A percentile compares a stretch with the other conserved stretches of the same genome.
These are phyloP conservation scores for Silurus lanzhouensis DNA, from an alignment of 2,797 vertebrate species.

Conservation along the genomic window DNA sequence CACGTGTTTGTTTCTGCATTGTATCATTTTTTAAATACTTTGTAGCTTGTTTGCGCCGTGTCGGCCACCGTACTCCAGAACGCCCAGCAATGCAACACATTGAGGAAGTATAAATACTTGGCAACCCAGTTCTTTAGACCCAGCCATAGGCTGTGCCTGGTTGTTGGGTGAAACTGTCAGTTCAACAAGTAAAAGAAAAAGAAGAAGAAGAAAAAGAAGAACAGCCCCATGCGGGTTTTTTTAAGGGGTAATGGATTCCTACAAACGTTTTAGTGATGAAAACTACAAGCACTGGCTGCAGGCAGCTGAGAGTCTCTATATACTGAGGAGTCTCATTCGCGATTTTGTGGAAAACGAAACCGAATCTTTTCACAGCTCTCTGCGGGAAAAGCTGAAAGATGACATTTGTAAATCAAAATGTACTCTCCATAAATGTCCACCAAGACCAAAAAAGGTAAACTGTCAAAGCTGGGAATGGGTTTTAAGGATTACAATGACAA, in stretches of 20 bases:
- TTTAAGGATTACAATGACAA: no score
- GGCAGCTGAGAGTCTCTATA: slow-evolving; percentile 54
- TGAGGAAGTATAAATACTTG: background rate
- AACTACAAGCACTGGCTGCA: slow-evolving; percentile 65
- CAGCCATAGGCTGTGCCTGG: background rate
- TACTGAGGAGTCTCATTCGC: slow-evolving; percentile 47
- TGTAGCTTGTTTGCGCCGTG: background rate
- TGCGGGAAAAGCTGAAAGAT: background rate
- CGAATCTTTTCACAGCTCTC: slow-evolving; percentile 51
- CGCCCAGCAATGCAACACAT: no score
- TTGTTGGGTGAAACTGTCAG: background rate
- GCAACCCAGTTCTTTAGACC: background rate
- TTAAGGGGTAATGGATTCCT: slow-evolving; percentile 21
- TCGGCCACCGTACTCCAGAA: background rate
- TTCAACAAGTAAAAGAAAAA: background rate
- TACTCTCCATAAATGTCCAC: background rate
- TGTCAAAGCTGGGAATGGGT: background rate
- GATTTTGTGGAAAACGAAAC: slow-evolving; percentile 63
- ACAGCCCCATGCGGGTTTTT: no score
- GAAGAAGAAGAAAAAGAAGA: background rate
- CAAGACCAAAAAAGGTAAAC: slow-evolving; percentile 22
- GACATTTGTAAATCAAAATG: slow-evolving; percentile 28
- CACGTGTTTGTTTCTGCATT: background rate
- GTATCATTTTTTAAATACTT: no score
- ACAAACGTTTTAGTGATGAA: slow-evolving; percentile 56